Percentiles rank a stretch among this genome's conserved stretches.
Evolutionary conservation across 2,888 invertebrate species (phyloP).

Genomic region (Zootermopsis nevadensis): DNA sequence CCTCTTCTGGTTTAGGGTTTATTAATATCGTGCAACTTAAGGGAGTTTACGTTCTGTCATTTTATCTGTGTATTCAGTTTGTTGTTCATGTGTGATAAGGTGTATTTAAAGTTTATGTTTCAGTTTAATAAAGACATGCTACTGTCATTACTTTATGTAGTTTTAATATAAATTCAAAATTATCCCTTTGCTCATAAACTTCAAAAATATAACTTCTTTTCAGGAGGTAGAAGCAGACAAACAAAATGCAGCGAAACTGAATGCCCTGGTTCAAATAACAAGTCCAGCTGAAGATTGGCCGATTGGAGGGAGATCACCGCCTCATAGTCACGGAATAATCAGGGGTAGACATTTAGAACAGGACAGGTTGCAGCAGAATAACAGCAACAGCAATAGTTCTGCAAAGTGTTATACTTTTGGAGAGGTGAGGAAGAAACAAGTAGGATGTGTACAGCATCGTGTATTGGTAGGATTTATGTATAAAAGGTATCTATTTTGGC

Average conservation of each 20-base stretch:
- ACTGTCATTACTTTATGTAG: too few species aligned
- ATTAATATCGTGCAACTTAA: too few species aligned
- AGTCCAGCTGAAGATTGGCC: conserved; percentile 63
- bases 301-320: conserved; percentile 54
- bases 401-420: conserved; percentile 10
- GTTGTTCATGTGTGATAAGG: too few species aligned
- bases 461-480: not conserved
- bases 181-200: too few species aligned
- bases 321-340: not conserved
- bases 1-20: too few species aligned
- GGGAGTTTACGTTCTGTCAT: too few species aligned
- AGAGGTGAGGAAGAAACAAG: not conserved
- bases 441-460: too few species aligned
- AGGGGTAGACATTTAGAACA: conserved; percentile 12
- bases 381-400: not conserved
- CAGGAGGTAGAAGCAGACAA: conserved; percentile 64
- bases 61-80: too few species aligned
- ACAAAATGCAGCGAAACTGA: conserved; percentile 62
- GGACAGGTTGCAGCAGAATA: not conserved
- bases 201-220: not conserved
- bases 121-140: too few species aligned
- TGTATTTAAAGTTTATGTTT: too few species aligned
- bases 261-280: conserved; percentile 62
- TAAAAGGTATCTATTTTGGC: not conserved
- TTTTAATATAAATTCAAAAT: too few species aligned